These are phyloP conservation scores for Acanthosepion esculentum DNA, from an alignment of 2,888 invertebrate species.

Conservation along the genomic window DNA sequence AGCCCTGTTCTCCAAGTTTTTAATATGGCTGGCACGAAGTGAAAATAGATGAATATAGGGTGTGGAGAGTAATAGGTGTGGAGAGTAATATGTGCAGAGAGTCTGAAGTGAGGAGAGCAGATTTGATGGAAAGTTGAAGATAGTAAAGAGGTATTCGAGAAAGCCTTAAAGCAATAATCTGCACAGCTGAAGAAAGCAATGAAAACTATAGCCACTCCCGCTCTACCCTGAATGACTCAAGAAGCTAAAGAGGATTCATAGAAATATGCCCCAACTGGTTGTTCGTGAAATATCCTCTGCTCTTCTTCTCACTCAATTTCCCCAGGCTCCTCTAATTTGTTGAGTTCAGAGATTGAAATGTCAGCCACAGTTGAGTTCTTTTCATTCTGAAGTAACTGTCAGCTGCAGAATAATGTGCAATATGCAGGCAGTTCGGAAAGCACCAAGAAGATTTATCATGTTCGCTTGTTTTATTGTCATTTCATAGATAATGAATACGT, in stretches of 20 bases:
- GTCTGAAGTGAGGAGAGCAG: not conserved
- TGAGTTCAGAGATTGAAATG: constrained; percentile 12
- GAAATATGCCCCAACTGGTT: not conserved
- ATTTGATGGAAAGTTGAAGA: not conserved
- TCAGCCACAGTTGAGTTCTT: not conserved
- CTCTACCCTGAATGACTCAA: not conserved
- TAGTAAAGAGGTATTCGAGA: not conserved
- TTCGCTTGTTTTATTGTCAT: constrained; percentile 13
- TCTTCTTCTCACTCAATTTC: not conserved
- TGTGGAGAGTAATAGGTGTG: no score
- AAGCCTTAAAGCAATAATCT: not conserved
- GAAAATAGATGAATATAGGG: no score
- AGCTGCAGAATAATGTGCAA: not conserved
- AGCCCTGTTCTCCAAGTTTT: no score
- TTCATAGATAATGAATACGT: constrained; percentile 33
- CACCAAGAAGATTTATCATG: not conserved
- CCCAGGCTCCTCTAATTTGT: not conserved
- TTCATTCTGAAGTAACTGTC: not conserved
- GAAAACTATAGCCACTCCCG: not conserved
- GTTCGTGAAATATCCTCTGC: not conserved
- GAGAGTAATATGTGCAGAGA: no score
- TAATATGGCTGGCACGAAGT: no score
- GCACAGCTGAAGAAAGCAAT: not conserved
- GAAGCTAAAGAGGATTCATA: not conserved
- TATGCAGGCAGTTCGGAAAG: not conserved